Evolutionary conservation across 2,888 invertebrate species (phyloP), one percentile per base, ranked within the genome.

Genomic region (Ecliptopera silaceata): DNA sequence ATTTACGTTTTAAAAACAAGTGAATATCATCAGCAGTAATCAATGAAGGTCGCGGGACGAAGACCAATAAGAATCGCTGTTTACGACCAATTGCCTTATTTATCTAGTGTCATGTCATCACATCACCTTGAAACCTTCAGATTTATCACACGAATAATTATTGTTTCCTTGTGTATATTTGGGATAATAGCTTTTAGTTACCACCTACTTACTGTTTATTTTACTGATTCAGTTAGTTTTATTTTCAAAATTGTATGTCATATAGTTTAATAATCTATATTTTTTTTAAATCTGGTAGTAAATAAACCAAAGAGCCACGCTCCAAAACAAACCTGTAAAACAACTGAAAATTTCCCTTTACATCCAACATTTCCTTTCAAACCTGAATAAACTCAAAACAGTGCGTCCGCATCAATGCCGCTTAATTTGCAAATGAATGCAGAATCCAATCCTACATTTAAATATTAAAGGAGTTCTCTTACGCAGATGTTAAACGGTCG

Each of bases 381-480:
- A 39, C 51, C 42, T 47, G 46, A 31, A 51, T 47, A 52, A 51
- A 18, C 22, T 34, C 41, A 38, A 44, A 57, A 53, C 49, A 49
- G 44, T 34, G 51, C 52, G 31, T 52, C 56, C 29, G 45, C 59
- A 50, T 61, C 56, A 63, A 58, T 56, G 55, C 54, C 32, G 54
- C 44, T 47, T 65, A 57, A 63, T 63, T 65, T 65, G 63, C 56
- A 58, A 59, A 63, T 63, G 61, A 65, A 65, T 57, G 53, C 58
- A n/a, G 52, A 48, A 42, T 59, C 43, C 55, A 59, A 58, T 52
- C 52, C 64, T 68, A 53, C 59, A 59, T 75, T 78, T 71, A 72
- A 76, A 77, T 77, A 78, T 75, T 79, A 67, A 78, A 77, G 73
- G 67, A 61, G 65, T 71, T 69, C 69, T 71, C 65, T 69, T 68